Conservation (phyloP, 2,797 vertebrate genomes). For the Pipistrellus pipistrellus region DNA sequence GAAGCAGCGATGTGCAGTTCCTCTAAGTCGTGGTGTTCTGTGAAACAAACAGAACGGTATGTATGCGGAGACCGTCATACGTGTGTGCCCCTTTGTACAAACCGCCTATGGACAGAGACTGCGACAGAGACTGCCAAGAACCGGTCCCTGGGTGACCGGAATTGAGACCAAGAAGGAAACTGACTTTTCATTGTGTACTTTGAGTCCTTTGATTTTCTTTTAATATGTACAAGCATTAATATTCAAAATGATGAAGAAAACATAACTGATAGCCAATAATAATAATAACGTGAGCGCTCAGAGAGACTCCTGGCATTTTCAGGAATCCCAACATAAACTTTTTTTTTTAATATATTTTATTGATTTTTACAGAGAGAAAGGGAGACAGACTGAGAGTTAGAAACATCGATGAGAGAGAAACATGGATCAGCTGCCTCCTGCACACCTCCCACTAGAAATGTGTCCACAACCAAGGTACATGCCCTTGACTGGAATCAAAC, state of each 20-base stretch:
- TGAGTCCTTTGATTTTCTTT: background rate
- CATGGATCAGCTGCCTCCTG: too few species aligned
- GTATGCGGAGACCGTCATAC: background rate
- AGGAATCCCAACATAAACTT: constrained; percentile 7
- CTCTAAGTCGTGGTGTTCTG: background rate
- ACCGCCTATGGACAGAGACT: background rate
- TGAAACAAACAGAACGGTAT: accelerated
- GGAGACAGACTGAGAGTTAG: too few species aligned
- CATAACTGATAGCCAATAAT: background rate
- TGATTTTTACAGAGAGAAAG: too few species aligned
- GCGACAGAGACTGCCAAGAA: background rate
- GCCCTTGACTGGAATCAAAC: too few species aligned
- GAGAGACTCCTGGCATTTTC: background rate
- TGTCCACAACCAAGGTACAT: too few species aligned
- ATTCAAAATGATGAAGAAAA: constrained; percentile 32
- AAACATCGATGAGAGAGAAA: too few species aligned
- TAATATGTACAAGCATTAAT: background rate
- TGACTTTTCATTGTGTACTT: background rate
- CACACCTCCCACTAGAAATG: too few species aligned
- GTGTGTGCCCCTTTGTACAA: accelerated
- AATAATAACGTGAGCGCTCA: background rate
- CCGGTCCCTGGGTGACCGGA: background rate
- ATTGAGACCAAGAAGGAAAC: background rate
- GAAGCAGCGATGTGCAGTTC: background rate
- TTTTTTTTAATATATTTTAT: too few species aligned